These are phyloP conservation scores for Polietes domitor DNA, from an alignment of 2,888 invertebrate genomes.

Conservation along the genomic window DNA sequence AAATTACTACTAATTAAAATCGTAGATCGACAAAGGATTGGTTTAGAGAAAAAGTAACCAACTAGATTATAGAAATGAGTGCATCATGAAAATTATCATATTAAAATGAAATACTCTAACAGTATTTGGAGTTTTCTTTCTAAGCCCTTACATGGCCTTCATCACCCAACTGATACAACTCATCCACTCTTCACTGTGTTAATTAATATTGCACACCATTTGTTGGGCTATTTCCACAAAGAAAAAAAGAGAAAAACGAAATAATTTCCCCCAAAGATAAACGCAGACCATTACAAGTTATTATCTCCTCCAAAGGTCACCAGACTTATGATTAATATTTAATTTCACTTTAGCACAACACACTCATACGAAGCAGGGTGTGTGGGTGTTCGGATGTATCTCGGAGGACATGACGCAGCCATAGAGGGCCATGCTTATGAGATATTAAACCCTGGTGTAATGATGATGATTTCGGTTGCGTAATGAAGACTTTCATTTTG, in stretches of 20 bases:
- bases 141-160: no score
- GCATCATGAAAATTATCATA: no score
- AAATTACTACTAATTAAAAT: no score
- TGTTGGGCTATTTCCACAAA: not conserved
- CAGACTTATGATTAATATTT: not conserved
- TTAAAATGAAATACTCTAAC: no score
- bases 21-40: no score
- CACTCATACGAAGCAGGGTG: not conserved
- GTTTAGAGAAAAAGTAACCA: no score
- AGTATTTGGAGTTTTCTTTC: no score
- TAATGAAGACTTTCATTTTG: not conserved
- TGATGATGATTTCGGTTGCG: not conserved
- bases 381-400: not conserved
- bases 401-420: not conserved
- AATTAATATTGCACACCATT: no score
- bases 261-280: not conserved
- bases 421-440: not conserved
- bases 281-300: not conserved
- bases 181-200: no score
- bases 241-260: no score
- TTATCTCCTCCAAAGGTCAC: not conserved
- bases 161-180: no score
- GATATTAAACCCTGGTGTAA: not conserved
- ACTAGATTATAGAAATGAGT: no score
- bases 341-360: not conserved